Evolutionary conservation across 2,113 vertebrate species (phyloP), one percentile per base, ranked within the genome.

Genomic region (Oryctolagus cuniculus): DNA sequence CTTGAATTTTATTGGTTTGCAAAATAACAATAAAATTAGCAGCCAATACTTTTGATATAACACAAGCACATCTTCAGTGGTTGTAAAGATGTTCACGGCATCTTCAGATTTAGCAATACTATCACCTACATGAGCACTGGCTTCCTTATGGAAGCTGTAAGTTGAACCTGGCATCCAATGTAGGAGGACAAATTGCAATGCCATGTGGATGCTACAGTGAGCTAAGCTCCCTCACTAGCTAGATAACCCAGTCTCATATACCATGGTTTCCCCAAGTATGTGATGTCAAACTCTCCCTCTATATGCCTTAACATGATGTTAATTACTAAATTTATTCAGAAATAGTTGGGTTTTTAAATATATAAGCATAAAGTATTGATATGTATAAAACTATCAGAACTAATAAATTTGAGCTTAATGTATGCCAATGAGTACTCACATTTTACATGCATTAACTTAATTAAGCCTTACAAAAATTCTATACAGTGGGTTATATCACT

Each of bases 321-420:
- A 27, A 69, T 19, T 79, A 90, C 92, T 75, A 89, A 29, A 49
- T 79, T 84, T 11, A 64, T 58, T 84, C 74, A 85, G 87, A 84
- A 15, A 27, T n/a, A 58, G 27, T 12, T 77, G 53, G 77, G 34
- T 38, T 88, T 96, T 91, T 79, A 70, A 69, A 38, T 31, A 61
- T 21, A 38, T 84, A 83, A 89, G 81, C 11, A 49, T 27, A 87
- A 90, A 24, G 19, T 66, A 49, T 58, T 70, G 22, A 8, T 10
- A 27, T 44, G 3, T 27, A 9, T 27, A 51, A 53, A 25, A 66
- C 24, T 25, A 49, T 49, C 49, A 69, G 24, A 90, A 51, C 1
- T 44, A 13, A 13, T 84, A 51, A 64, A 44, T 78, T 78, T 84
- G 17, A 2, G 5, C 5, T 31, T 66, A 95, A 29, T 36, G 6